Evolutionary conservation across 2,113 vertebrate species (phyloP).

Genomic region (Caranx melampygus): DNA sequence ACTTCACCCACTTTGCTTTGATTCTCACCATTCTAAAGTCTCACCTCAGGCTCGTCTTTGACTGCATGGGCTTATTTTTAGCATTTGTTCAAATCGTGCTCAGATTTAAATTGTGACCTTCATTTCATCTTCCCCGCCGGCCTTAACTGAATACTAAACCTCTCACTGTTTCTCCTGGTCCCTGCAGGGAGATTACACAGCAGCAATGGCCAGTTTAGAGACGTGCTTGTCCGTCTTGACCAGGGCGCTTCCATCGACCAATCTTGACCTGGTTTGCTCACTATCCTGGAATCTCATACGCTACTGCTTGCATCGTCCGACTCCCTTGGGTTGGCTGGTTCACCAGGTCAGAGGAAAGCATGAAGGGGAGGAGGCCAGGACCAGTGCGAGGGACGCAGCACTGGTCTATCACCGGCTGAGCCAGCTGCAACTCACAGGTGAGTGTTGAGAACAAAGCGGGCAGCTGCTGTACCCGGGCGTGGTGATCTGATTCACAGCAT

Average conservation of each 20-base stretch:
- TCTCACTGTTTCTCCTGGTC: neutral
- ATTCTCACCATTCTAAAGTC: constrained; percentile 3
- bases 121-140: neutral
- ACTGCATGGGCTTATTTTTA: constrained; percentile 45
- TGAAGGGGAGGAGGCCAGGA: constrained; percentile 93
- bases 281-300: constrained; percentile 97
- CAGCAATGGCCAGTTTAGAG: constrained; percentile 90
- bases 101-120: constrained; percentile 20
- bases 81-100: constrained; percentile 5
- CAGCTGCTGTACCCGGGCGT: neutral
- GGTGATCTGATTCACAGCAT: neutral
- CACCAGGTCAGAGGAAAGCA: constrained; percentile 91
- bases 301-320: constrained; percentile 92
- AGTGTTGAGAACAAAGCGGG: constrained; percentile 1
- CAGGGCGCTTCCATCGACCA: constrained; percentile 89
- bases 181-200: constrained; percentile 90
- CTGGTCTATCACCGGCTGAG: constrained; percentile 94
- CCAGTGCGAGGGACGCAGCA: constrained; percentile 91
- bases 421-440: constrained; percentile 96
- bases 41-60: neutral
- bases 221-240: constrained; percentile 91
- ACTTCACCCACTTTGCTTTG: constrained; percentile 14
- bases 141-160: constrained; percentile 5
- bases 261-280: constrained; percentile 91
- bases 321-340: constrained; percentile 93